Percentiles rank a stretch among this genome's conserved stretches.
Conservation (phyloP, 2,113 vertebrate genomes). For the Cheilinus undulatus region DNA sequence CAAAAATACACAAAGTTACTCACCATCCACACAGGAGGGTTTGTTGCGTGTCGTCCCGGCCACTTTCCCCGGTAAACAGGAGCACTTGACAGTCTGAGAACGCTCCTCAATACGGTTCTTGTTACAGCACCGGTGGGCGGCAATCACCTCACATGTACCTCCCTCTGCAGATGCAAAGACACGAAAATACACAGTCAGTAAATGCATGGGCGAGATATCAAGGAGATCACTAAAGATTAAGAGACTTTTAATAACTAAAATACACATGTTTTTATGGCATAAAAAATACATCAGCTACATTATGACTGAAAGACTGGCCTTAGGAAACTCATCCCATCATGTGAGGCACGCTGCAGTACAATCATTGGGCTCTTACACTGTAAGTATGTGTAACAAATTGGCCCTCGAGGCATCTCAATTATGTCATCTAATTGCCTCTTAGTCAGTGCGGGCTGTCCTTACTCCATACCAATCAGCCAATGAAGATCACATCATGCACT, state of each 20-base stretch:
- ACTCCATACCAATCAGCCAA: conserved; percentile 60
- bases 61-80: conserved; percentile 99
- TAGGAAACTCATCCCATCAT: conserved; percentile 13
- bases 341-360: conserved; percentile 39
- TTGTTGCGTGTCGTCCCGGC: conserved; percentile 98
- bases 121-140: conserved; percentile 99
- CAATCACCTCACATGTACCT: conserved; percentile 98
- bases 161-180: conserved; percentile 88
- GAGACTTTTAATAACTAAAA: not conserved
- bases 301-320: conserved; percentile 12
- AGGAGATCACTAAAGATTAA: not conserved
- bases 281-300: not conserved
- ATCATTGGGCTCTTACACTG: conserved; percentile 57
- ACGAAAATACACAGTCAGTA: conserved; percentile 18
- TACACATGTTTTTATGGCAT: not conserved
- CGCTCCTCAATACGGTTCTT: conserved; percentile 99
- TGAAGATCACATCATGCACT: conserved; percentile 30
- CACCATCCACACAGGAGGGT: conserved; percentile 98
- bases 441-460: conserved; percentile 52
- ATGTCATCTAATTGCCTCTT: conserved; percentile 76
- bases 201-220: conserved; percentile 1
- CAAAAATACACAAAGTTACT: conserved; percentile 67
- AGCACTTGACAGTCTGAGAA: conserved; percentile 99
- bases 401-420: conserved; percentile 76
- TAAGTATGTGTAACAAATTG: conserved; percentile 73